Evolutionary conservation across 2,888 invertebrate species (phyloP), one percentile per base, ranked within the genome.

Genomic region (Parnassius apollo): DNA sequence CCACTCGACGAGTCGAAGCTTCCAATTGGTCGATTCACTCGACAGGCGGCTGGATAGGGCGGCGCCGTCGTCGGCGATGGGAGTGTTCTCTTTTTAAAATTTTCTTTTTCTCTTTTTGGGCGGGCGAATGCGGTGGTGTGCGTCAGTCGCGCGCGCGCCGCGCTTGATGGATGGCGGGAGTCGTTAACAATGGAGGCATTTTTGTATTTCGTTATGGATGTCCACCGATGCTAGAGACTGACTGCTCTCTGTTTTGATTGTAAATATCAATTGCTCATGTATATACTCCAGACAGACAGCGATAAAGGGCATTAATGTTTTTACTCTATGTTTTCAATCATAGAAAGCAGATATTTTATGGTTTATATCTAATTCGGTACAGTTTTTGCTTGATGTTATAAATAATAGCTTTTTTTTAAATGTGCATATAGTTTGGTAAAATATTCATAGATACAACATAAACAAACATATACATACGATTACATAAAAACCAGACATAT

Each of bases 21-120:
- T 56, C 67, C 68, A 67, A 87, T 87, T 87, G 86, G 85, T 66
- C 57, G 74, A 67, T 56, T 62, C 63, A 57, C 42, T 51, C 64
- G 69, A 66, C 83, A 75, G 87, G 87, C 86, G 86, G 86, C 77
- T 68, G 75, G 68, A 65, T 69, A 69, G 71, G 91, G 90, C 83
- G 89, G 86, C 71, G 78, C 77, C 66, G 71, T 63, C 65, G 65
- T 65, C 65, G 70, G 70, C 78, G 80, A 84, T 90, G 92, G 89
- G 91, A 82, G 91, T 87, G 89, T 88, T 87, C 88, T 81, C 83
- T 88, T 89, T 89, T 86, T 81, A 54, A 86, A 83, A 86, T 89
- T 87, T 88, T 87, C 87, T 88, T 91, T 91, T 91, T 89, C 87
- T 87, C 86, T 85, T 91, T 90, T 91, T 89, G 88, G 88, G 86